Conservation (phyloP, 2,888 invertebrate genomes). For the Octodonta nipae region DNA sequence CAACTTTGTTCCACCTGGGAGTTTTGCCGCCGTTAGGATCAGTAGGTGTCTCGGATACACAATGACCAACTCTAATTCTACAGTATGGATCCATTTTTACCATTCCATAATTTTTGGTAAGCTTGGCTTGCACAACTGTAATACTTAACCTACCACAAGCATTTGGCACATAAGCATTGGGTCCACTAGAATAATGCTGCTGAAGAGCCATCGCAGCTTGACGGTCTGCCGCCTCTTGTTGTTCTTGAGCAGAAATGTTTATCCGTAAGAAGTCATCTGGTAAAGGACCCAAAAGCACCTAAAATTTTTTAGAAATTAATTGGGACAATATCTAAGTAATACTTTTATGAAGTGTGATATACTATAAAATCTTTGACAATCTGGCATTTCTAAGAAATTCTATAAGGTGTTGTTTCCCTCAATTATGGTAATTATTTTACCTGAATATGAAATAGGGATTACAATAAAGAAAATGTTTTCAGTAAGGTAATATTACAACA, state of each 20-base stretch:
- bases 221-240: conserved; percentile 63
- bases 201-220: conserved; percentile 63
- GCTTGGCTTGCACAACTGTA: conserved; percentile 79
- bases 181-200: conserved; percentile 45
- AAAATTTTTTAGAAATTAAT: conserved; percentile 8
- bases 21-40: conserved; percentile 88
- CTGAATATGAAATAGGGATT: too few species aligned
- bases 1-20: conserved; percentile 90
- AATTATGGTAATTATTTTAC: too few species aligned
- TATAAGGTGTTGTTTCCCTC: too few species aligned
- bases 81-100: conserved; percentile 95
- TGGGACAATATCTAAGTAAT: not conserved
- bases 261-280: conserved; percentile 62
- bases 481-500: too few species aligned
- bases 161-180: conserved; percentile 33
- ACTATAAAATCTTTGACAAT: too few species aligned
- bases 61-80: conserved; percentile 80
- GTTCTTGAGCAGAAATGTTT: conserved; percentile 44
- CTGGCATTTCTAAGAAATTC: too few species aligned
- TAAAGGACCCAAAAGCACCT: conserved; percentile 69
- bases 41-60: conserved; percentile 90
- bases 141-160: conserved; percentile 63
- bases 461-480: too few species aligned
- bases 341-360: not conserved
- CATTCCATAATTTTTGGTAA: conserved; percentile 88